Percentiles rank a stretch among this genome's conserved stretches.
These are phyloP conservation scores for Aphodius sticticus DNA, from an alignment of 2,888 invertebrate species.

Conservation along the genomic window DNA sequence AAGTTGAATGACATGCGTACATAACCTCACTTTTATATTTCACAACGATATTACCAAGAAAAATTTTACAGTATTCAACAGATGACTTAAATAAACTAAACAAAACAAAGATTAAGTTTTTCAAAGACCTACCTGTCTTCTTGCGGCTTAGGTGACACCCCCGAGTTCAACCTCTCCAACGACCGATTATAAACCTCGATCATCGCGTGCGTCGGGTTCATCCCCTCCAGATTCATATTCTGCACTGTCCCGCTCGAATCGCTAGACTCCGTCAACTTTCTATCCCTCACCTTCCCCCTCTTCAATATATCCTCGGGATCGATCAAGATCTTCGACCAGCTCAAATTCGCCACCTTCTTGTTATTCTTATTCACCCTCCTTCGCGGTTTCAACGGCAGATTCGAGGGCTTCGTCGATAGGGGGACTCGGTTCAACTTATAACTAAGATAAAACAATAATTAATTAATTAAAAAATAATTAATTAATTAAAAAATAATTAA, in stretches of 20 bases:
- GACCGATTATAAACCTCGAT: conserved; percentile 70
- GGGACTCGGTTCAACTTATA: conserved; percentile 62
- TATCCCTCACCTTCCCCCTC: conserved; percentile 58
- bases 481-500: neutral
- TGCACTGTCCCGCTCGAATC: conserved; percentile 58
- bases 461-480: neutral
- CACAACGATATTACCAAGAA: neutral
- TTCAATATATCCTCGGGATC: conserved; percentile 70
- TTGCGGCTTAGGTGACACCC: conserved; percentile 48
- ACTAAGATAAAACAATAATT: conserved; percentile 29
- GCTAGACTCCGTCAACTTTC: conserved; percentile 60
- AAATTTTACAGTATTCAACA: too few species aligned
- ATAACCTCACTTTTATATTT: too few species aligned
- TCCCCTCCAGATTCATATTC: conserved; percentile 61
- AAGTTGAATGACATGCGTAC: too few species aligned
- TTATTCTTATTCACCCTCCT: conserved; percentile 59
- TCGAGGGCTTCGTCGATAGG: conserved; percentile 63
- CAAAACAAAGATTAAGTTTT: conserved; percentile 31
- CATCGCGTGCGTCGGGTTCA: conserved; percentile 78
- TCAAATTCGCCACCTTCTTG: conserved; percentile 64
- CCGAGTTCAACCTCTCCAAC: conserved; percentile 62
- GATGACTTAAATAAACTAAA: conserved; percentile 33
- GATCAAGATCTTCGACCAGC: conserved; percentile 73
- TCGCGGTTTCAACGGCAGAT: conserved; percentile 67
- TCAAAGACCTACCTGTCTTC: conserved; percentile 50